Conservation (phyloP, 2,113 vertebrate genomes). For the Pseudorhombus dupliciocellatus region DNA sequence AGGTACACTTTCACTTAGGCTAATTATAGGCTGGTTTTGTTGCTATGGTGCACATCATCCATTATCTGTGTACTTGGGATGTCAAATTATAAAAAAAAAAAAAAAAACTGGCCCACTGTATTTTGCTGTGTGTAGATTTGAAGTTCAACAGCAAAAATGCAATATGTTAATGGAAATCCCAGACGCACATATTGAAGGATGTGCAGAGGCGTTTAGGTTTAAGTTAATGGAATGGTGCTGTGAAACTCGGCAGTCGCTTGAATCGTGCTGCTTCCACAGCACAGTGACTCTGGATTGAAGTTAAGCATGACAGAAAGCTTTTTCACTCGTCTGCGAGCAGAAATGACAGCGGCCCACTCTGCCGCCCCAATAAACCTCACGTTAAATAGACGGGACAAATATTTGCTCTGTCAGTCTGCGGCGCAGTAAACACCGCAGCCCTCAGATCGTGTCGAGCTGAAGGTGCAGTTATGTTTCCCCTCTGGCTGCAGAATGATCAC, state of each 20-base stretch:
- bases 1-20: slow-evolving; percentile 60
- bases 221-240: background rate
- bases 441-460: slow-evolving; percentile 9
- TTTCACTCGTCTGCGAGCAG: slow-evolving; percentile 14
- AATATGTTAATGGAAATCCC: background rate
- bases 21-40: slow-evolving; percentile 74
- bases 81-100: slow-evolving; percentile 27
- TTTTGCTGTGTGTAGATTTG: background rate
- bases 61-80: slow-evolving; percentile 30
- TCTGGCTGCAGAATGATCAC: slow-evolving; percentile 25
- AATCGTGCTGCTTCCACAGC: background rate
- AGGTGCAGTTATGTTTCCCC: slow-evolving; percentile 35
- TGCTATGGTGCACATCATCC: slow-evolving; percentile 66
- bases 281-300: background rate
- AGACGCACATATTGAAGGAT: background rate
- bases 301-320: slow-evolving; percentile 27
- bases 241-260: background rate
- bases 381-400: slow-evolving; percentile 45
- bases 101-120: background rate
- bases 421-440: slow-evolving; percentile 8
- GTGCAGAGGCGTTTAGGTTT: background rate
- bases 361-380: slow-evolving; percentile 31
- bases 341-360: slow-evolving; percentile 35
- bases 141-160: background rate
- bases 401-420: slow-evolving; percentile 49